Percentiles rank a stretch among this genome's conserved stretches.
These are phyloP conservation scores for Chrysomela aeneicollis DNA, from an alignment of 2,888 invertebrate genomes.

Conservation along the genomic window DNA sequence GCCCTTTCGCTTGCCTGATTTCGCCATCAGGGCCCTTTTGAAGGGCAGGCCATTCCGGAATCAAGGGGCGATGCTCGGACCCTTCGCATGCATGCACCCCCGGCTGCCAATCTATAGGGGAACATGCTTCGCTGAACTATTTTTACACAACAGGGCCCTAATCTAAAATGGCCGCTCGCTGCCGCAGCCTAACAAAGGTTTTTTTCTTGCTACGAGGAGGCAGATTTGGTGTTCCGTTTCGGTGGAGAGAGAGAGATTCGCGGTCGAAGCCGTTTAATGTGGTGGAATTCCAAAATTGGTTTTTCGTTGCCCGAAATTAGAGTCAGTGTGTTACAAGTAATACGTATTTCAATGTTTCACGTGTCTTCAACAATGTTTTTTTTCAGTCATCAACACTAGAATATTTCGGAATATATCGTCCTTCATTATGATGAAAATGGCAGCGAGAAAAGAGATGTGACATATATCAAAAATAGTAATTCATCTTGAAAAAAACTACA, in stretches of 20 bases:
- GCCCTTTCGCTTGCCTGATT: constrained; percentile 55
- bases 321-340: too few relatives aligned
- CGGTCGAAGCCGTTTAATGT: neutral
- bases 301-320: neutral
- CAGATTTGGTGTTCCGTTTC: constrained; percentile 32
- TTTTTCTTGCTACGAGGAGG: constrained; percentile 48
- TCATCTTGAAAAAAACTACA: too few relatives aligned
- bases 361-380: too few relatives aligned
- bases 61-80: constrained; percentile 46
- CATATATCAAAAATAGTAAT: too few relatives aligned
- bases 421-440: too few relatives aligned
- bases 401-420: too few relatives aligned
- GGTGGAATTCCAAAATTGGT: constrained; percentile 17
- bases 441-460: too few relatives aligned
- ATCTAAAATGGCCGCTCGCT: constrained; percentile 59
- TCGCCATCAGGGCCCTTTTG: constrained; percentile 51
- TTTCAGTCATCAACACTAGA: too few relatives aligned
- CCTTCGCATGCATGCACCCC: constrained; percentile 52
- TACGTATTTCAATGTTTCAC: too few relatives aligned
- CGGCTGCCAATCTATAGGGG: constrained; percentile 58
- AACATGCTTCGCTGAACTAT: constrained; percentile 61
- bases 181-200: constrained; percentile 51
- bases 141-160: constrained; percentile 59
- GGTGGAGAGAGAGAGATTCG: neutral
- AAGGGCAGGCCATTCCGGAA: constrained; percentile 52